Base-by-base conservation (phyloP, 2,113 vertebrate genomes). In the Chloebia gouldiae region DNA sequence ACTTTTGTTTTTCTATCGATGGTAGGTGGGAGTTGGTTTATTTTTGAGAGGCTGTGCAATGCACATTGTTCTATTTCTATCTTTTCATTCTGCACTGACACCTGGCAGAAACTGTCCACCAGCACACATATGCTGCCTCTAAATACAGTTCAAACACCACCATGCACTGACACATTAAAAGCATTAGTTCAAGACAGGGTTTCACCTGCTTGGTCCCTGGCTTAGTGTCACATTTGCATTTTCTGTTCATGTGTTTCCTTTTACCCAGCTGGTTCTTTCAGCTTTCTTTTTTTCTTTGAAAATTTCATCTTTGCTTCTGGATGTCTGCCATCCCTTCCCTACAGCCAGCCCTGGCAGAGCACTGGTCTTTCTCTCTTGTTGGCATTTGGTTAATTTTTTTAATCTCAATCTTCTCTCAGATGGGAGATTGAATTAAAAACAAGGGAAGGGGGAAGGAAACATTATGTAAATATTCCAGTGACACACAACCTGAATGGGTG, bases 101-200 rank as follows among this genome's bases (percentile, higher is more conserved):
- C 33, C 30, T 60, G 71, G 17, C 49, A 78, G 23, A 17, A 81
- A n/a, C n/a, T 23, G 35, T 42, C 57, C 23, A 5, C 47, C 31
- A 53, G 68, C 5, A 9, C 37, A 25, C 0, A 0, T 4, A 13
- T 2, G 1, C 59, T 57, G 44, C 71, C 50, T 77, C 50, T 51
- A 20, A 68, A 44, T 24, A 21, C 12, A 61, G 42, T 45, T 68
- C 35, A 47, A 71, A 47, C 37, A 47, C 6, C 66, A 23, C 15
- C 31, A 2, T 6, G 17, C 47, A 5, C 14, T 21, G 31, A 39
- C 10, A n/a, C 3, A 0, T 39, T 35, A 54, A 63, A 87, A 92
- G 33, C 3, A 2, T 71, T 23, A 9, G 7, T 30, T 70, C 18
- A 71, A 60, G 59, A 57, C 37, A 40, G 31, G 10, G 23, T 20